These are phyloP conservation scores for Oscheius myriophilus DNA, from an alignment of 2,888 invertebrate species.

Conservation along the genomic window DNA sequence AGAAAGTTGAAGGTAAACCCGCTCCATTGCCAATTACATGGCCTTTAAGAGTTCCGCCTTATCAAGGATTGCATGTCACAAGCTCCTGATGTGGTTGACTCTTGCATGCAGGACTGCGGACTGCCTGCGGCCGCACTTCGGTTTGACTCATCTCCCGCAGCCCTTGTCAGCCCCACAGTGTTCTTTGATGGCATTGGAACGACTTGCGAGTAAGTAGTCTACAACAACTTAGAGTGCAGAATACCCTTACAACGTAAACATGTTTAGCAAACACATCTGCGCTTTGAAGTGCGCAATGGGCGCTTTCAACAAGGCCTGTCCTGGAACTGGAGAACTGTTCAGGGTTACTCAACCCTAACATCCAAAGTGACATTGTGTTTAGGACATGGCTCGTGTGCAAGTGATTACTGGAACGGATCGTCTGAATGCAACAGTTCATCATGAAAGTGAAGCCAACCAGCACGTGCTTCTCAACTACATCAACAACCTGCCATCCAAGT, in stretches of 20 bases:
- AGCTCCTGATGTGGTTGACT: conserved; percentile 14
- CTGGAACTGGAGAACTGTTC: conserved; percentile 20
- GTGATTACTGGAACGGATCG: conserved; percentile 19
- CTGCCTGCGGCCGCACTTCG: conserved; percentile 24
- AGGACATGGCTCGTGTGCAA: conserved; percentile 21
- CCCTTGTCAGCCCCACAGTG: conserved; percentile 19
- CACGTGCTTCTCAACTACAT: conserved; percentile 15
- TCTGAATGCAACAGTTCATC: conserved; percentile 4
- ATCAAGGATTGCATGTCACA: conserved; percentile 16
- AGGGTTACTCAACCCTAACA: background rate
- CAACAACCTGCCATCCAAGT: conserved; percentile 22
- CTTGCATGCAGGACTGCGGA: conserved; percentile 27
- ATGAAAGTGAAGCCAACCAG: conserved; percentile 20
- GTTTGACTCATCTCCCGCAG: conserved; percentile 22
- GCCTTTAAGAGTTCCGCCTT: conserved; percentile 15
- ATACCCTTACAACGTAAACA: background rate
- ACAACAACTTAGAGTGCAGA: background rate
- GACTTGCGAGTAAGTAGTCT: conserved; percentile 22
- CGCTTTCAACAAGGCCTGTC: conserved; percentile 15
- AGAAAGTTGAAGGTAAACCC: conserved; percentile 17
- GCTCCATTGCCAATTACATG: background rate
- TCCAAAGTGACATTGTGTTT: background rate
- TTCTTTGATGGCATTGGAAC: conserved; percentile 22
- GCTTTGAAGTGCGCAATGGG: conserved; percentile 20
- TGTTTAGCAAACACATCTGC: conserved; percentile 22